Evolutionary conservation across 2,797 vertebrate species (phyloP), one percentile per base, ranked within the genome.

Genomic region (Leuciscus waleckii): DNA sequence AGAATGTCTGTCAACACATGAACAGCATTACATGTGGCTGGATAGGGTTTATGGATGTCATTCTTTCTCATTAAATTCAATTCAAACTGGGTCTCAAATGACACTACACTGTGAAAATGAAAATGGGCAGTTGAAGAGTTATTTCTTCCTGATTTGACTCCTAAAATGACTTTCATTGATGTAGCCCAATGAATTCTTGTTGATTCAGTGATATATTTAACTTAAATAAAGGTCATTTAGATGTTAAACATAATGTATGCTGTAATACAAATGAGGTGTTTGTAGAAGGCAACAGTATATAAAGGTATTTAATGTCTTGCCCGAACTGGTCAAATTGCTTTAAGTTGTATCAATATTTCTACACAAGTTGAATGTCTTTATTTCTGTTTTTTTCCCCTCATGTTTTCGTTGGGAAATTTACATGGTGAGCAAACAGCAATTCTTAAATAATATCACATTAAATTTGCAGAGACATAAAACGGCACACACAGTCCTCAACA

Each of bases 1-100:
- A 87, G 89, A 92, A 84, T 79, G 85, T 93, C 86, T 87, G 89
- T 88, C 91, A 90, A 90, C 91, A 94, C 90, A 91, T 93, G 90
- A 90, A 83, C 79, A 90, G 89, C 90, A 92, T 92, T 88, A 91
- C 91, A 89, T 89, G 82, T 87, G 89, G 86, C 87, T 90, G 90
- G 88, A 93, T 90, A 90, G 87, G 88, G 82, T 92, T 93, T 92
- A 93, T 90, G 86, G 89, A 76, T 85, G 86, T 88, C 61, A 78
- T 92, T 91, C 86, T 79, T 91, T 90, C 77, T 92, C 86, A 90
- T 93, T 93, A 90, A 89, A 92, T 85, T 90, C 76, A 84, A 85
- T 89, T 90, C 63, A 63, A 91, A 89, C 85, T 85, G 85, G 82
- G 86, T 84, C 86, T 92, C 90, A 90, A 89, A 90, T 86, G 87